phyloP scores from a whole-genome alignment of 2,797 vertebrate species.

The Numenius phaeopus region DNA sequence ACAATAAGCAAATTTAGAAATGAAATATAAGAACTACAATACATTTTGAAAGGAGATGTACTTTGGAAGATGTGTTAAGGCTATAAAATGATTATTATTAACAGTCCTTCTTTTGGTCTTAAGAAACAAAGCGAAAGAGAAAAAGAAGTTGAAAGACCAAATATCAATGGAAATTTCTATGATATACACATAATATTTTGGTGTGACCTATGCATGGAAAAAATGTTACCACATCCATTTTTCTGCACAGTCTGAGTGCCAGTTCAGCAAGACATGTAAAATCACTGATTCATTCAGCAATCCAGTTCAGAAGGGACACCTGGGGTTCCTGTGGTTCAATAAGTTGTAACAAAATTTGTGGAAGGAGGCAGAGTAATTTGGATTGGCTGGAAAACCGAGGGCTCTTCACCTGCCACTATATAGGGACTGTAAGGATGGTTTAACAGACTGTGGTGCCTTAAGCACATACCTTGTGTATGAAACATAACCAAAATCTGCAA shows the following conservation, averaged over 20 bases:
- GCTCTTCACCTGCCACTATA: not conserved
- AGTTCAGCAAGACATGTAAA: not conserved
- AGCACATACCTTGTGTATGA: not conserved
- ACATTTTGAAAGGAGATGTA: not conserved
- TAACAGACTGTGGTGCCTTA: not conserved
- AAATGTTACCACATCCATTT: not conserved
- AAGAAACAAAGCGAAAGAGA: not conserved
- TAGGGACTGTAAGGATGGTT: not conserved
- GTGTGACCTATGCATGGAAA: not conserved
- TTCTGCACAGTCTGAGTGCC: not conserved
- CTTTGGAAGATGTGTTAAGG: not conserved
- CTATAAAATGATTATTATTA: not conserved
- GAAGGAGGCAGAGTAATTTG: not conserved
- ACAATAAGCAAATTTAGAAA: not conserved
- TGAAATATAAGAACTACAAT: not conserved
- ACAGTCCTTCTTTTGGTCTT: not conserved
- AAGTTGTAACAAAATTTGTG: not conserved
- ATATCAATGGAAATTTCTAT: not conserved
- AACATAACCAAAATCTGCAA: not conserved
- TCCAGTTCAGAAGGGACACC: not conserved
- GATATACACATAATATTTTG: not conserved
- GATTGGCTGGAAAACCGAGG: not conserved
- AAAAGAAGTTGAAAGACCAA: not conserved
- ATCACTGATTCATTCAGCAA: not conserved
- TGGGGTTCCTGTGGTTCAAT: not conserved